Evolutionary conservation across 2,888 invertebrate genomes (phyloP).

Genomic region (Harmothoe impar): DNA sequence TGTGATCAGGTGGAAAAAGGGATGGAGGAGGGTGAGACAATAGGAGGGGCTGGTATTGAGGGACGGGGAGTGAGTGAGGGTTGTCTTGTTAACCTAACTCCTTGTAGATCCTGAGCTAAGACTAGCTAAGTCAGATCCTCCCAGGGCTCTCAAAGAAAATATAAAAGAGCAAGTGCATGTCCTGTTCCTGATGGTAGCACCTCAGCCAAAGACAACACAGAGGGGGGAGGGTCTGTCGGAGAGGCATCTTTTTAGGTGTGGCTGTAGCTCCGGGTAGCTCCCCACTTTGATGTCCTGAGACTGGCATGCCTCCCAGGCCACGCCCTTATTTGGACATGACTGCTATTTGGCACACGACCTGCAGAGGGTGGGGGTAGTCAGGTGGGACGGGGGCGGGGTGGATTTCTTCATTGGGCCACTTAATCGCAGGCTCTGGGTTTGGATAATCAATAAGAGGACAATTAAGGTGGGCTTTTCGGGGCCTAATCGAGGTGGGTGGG

Average conservation of each 20-base stretch:
- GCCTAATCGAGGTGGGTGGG: not conserved
- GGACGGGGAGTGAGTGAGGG: too few species aligned
- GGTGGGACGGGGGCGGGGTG: not conserved
- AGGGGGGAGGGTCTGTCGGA: not conserved
- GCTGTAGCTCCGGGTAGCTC: not conserved
- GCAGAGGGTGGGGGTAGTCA: not conserved
- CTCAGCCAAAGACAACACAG: not conserved
- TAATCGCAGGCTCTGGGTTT: not conserved
- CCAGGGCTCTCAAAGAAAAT: not conserved
- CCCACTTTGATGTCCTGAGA: not conserved
- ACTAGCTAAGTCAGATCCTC: not conserved
- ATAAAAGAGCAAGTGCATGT: not conserved
- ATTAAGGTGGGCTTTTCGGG: not conserved
- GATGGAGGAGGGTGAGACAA: too few species aligned
- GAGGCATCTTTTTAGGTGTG: slow-evolving; percentile 13
- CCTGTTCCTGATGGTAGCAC: not conserved
- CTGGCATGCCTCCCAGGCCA: not conserved
- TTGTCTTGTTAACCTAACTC: too few species aligned
- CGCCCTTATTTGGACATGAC: slow-evolving; percentile 17
- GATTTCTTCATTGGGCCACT: slow-evolving; percentile 26
- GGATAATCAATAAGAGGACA: slow-evolving; percentile 35
- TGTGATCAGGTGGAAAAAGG: too few species aligned
- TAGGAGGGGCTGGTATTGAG: too few species aligned
- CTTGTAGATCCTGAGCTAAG: too few species aligned
- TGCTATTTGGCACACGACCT: slow-evolving; percentile 5